Evolutionary conservation across 2,797 vertebrate species (phyloP).

Genomic region (Malurus leucopterus): DNA sequence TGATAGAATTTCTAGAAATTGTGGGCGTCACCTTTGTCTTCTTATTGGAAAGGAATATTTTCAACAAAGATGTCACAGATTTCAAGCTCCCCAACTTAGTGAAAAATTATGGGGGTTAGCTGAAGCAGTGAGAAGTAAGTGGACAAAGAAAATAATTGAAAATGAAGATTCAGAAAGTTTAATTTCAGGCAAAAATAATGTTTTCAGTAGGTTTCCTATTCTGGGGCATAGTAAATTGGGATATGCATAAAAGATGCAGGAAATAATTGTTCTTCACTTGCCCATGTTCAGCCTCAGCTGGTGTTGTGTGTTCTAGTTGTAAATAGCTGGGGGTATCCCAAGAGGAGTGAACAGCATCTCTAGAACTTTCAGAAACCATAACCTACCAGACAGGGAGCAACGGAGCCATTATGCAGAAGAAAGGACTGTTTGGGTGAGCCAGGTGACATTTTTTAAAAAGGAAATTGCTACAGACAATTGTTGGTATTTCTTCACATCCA

Average conservation of each 20-base stretch:
- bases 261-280: background rate
- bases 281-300: rapidly evolving
- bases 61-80: background rate
- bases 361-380: background rate
- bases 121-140: background rate
- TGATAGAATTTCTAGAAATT: background rate
- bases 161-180: background rate
- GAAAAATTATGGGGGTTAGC: background rate
- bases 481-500: background rate
- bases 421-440: background rate
- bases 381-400: background rate
- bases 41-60: background rate
- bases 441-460: background rate
- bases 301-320: background rate
- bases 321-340: background rate
- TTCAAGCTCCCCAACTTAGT: background rate
- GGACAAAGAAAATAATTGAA: background rate
- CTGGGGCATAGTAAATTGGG: background rate
- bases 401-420: background rate
- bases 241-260: background rate
- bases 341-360: background rate
- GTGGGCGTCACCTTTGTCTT: background rate
- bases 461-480: background rate
- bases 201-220: background rate
- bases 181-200: background rate